Evolutionary conservation across 2,888 invertebrate genomes (phyloP).

Genomic region (Agrypnus murinus): DNA sequence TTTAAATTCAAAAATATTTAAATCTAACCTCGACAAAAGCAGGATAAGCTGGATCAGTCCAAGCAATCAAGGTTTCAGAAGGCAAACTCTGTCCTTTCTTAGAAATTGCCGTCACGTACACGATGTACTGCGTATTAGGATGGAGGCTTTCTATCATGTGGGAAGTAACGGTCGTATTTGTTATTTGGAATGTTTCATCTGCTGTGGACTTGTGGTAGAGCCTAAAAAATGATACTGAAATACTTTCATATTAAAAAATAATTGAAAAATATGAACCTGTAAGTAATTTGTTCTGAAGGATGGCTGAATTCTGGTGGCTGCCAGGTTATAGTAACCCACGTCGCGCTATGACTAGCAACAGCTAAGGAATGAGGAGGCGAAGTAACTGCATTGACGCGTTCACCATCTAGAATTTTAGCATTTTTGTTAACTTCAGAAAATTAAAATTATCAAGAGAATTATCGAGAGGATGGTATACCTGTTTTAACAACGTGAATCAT

Average conservation of each 20-base stretch:
- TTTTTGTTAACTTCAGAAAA: background rate
- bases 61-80: constrained; percentile 87
- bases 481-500: constrained; percentile 80
- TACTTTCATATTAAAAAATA: background rate
- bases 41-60: constrained; percentile 91
- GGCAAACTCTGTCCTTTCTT: constrained; percentile 83
- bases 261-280: constrained; percentile 75
- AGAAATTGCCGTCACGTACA: constrained; percentile 83
- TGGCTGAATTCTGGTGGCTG: constrained; percentile 89
- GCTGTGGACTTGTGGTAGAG: constrained; percentile 82
- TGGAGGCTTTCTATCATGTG: constrained; percentile 81
- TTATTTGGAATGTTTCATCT: constrained; percentile 76
- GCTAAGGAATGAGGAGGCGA: constrained; percentile 88
- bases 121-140: constrained; percentile 88
- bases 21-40: constrained; percentile 87
- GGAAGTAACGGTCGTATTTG: constrained; percentile 81
- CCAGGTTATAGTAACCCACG: constrained; percentile 88
- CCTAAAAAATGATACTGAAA: constrained; percentile 69
- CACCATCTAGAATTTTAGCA: constrained; percentile 56
- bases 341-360: constrained; percentile 86
- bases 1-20: background rate
- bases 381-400: constrained; percentile 79
- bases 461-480: constrained; percentile 70
- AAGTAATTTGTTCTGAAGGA: constrained; percentile 84
- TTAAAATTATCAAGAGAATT: too few species aligned